phyloP scores from a whole-genome alignment of 2,797 vertebrate genomes.

The Apogon talboti region DNA sequence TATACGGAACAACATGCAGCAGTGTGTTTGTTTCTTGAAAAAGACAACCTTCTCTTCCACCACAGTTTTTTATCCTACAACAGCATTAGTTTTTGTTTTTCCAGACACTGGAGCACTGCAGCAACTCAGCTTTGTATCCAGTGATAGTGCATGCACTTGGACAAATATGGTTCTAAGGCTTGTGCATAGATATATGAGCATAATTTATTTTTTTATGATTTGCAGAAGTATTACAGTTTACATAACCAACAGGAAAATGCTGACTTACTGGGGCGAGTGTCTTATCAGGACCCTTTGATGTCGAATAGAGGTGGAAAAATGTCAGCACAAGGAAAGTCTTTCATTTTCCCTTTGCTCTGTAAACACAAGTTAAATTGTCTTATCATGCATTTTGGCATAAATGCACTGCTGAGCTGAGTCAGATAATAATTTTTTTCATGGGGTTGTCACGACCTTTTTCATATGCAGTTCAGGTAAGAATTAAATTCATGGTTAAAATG shows the following conservation, averaged over 20 bases:
- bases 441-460: no score
- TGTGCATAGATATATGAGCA: background rate
- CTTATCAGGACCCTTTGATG: conserved; percentile 37
- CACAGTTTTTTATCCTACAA: background rate
- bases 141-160: background rate
- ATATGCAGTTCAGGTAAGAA: no score
- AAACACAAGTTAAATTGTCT: conserved; percentile 24
- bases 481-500: no score
- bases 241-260: conserved; percentile 30
- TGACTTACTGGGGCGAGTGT: conserved; percentile 36
- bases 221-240: conserved; percentile 16
- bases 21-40: background rate
- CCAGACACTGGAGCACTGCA: background rate
- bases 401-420: background rate
- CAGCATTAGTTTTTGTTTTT: background rate
- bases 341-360: conserved; percentile 34
- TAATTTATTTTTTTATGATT: conserved; percentile 11
- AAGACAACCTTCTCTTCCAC: background rate
- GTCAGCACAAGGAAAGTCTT: conserved; percentile 48
- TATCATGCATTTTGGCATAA: background rate
- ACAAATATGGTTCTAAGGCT: background rate
- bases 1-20: background rate
- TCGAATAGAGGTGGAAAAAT: conserved; percentile 32
- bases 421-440: background rate
- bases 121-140: conserved; percentile 1